Evolutionary conservation across 2,888 invertebrate genomes (phyloP), one percentile per base, ranked within the genome.

Genomic region (Lobophora halterata): DNA sequence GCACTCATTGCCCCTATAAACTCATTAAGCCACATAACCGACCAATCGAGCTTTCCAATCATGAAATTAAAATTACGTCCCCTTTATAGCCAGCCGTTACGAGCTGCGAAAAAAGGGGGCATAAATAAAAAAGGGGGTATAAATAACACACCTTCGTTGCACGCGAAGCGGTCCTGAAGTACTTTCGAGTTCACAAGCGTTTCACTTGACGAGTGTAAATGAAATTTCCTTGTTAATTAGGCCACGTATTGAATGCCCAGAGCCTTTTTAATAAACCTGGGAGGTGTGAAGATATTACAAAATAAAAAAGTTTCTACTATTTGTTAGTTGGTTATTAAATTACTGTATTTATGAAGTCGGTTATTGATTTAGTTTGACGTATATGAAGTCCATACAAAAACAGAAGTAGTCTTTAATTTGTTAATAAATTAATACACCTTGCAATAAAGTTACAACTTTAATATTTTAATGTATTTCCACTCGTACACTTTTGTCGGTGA

Each of bases 41-140:
- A 69, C 79, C 83, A 81, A 85, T 86, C 85, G 78, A 85, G 85
- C 82, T 85, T 85, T 83, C 83, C 86, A 86, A 86, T 87, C 86
- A 83, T 79, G 85, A 81, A 85, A 86, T 86, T 86, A 85, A 86
- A 86, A 86, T 83, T 74, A 82, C 78, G 82, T 85, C 83, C 83
- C 81, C 76, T 86, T 87, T 86, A 87, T 75, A 61, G 65, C 79
- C 31, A 59, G 73, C 77, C 73, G 85, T 87, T 87, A 87, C 85
- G 87, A 87, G 85, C 87, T 87, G 87, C 87, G 85, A 87, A 87
- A 87, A 87, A 87, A 87, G 86, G 85, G 83, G 78, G 78, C 73
- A 83, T 85, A 83, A 81, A 81, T 79, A 82, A 83, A 86, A 81
- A 81, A 76, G 78, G 77, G 80, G 79, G 72, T 77, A 86, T 87